A percentile compares a stretch with the other conserved stretches of the same genome.
Conservation (phyloP, 2,888 invertebrate genomes). For the Hypomecis punctinalis region DNA sequence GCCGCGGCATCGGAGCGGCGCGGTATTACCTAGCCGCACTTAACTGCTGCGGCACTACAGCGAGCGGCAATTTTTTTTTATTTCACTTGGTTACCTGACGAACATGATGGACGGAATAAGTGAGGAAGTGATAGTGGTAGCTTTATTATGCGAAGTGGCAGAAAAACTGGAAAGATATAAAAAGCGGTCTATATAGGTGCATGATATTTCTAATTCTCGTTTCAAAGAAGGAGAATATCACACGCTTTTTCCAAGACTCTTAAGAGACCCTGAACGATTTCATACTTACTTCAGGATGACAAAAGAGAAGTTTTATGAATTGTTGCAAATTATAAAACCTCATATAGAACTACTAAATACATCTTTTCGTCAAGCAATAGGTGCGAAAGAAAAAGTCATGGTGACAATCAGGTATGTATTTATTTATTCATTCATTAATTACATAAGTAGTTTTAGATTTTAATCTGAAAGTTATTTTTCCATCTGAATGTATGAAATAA, state of each 20-base stretch:
- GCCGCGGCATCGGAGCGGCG: slow-evolving; percentile 22
- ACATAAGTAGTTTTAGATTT: slow-evolving; percentile 13
- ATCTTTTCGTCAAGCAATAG: slow-evolving; percentile 17
- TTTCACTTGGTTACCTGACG: slow-evolving; percentile 21
- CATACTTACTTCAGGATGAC: slow-evolving; percentile 22
- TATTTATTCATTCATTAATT: slow-evolving; percentile 10
- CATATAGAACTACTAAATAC: slow-evolving; percentile 14
- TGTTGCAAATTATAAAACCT: slow-evolving; percentile 20
- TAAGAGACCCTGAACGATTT: slow-evolving; percentile 12
- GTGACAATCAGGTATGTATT: slow-evolving; percentile 27
- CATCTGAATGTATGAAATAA: slow-evolving; percentile 18
- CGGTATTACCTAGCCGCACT: slow-evolving; percentile 22
- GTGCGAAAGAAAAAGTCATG: slow-evolving; percentile 28
- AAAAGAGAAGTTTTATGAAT: slow-evolving; percentile 24
- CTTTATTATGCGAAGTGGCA: slow-evolving; percentile 24
- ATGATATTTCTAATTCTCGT: slow-evolving; percentile 17
- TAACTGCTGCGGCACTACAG: slow-evolving; percentile 18
- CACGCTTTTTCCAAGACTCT: slow-evolving; percentile 20
- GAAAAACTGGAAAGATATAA: slow-evolving; percentile 24
- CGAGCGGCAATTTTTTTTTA: slow-evolving; percentile 11
- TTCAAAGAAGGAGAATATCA: slow-evolving; percentile 21
- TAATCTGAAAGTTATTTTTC: slow-evolving; percentile 14
- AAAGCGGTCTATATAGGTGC: slow-evolving; percentile 14
- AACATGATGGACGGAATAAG: slow-evolving; percentile 17
- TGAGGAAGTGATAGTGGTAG: slow-evolving; percentile 20